phyloP scores from a whole-genome alignment of 1,140 invertebrate species.

The Gonioctena quinquepunctata region DNA sequence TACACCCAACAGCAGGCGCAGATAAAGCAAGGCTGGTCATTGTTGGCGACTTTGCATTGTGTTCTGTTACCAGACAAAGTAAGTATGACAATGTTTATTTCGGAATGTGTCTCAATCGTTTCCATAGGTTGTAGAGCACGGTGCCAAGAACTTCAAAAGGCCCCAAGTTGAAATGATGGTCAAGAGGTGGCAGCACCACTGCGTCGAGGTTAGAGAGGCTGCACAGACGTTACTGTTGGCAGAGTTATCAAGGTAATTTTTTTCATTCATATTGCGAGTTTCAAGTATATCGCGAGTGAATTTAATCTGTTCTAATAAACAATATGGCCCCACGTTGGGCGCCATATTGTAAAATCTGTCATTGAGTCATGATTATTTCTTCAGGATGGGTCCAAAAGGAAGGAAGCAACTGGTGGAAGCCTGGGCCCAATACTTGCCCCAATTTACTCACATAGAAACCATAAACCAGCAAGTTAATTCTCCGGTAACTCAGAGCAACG shows the following conservation, averaged over 20 bases:
- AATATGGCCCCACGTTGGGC: too few relatives aligned
- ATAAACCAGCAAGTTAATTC: slow-evolving; percentile 62
- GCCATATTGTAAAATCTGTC: background rate
- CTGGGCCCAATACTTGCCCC: slow-evolving; percentile 93
- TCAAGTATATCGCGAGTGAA: background rate
- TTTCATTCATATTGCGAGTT: background rate
- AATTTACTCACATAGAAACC: slow-evolving; percentile 76
- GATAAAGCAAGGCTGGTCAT: slow-evolving; percentile 96
- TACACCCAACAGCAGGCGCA: slow-evolving; percentile 84
- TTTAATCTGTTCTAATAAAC: background rate
- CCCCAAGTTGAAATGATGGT: slow-evolving; percentile 97
- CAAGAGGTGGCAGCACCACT: slow-evolving; percentile 96
- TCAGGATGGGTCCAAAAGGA: slow-evolving; percentile 85
- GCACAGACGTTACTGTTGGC: slow-evolving; percentile 94
- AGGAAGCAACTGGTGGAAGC: slow-evolving; percentile 89
- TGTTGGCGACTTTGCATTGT: slow-evolving; percentile 93
- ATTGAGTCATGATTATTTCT: too few relatives aligned
- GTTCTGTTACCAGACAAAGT: slow-evolving; percentile 93
- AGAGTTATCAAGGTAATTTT: slow-evolving; percentile 76
- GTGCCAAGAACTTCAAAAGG: slow-evolving; percentile 82
- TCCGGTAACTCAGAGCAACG: slow-evolving; percentile 45
- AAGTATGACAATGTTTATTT: slow-evolving; percentile 41
- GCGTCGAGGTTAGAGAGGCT: slow-evolving; percentile 94
- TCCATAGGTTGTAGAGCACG: slow-evolving; percentile 55
- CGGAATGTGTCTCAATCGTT: background rate